Evolutionary conservation across 2,888 invertebrate genomes (phyloP), one percentile per base, ranked within the genome.

Genomic region (Leptodirus hochenwartii): DNA sequence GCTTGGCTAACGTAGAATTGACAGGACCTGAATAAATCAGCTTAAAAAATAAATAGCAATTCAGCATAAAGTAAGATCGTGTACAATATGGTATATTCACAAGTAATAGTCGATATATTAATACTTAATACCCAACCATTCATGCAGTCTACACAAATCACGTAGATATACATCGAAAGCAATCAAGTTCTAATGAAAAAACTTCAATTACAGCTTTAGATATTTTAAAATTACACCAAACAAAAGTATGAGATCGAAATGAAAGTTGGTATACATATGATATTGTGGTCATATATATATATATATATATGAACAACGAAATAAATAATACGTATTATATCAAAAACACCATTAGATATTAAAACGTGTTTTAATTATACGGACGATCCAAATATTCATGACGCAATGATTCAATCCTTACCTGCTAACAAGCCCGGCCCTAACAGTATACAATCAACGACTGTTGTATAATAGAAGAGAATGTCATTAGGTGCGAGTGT

Each of bases 151-250:
- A n/a, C n/a, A n/a, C n/a, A n/a, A n/a, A n/a, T n/a, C n/a, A n/a
- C n/a, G n/a, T n/a, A n/a, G n/a, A n/a, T n/a, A n/a, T n/a, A n/a
- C 39, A 41, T 37, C 34, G 29, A 42, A 41, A 41, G 39, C 39
- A n/a, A n/a, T n/a, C n/a, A n/a, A n/a, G n/a, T n/a, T n/a, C n/a
- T n/a, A 13, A 32, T 32, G 14, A 28, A 13, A 32, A 27, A 49
- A 50, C 47, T 50, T 47, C 49, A 48, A 50, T 50, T 48, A 50
- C 50, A 49, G 47, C 50, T 44, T 39, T 36, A 42, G 37, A 40
- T 33, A 31, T 22, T 24, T 34, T 25, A 29, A 20, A 25, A 23
- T 22, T n/a, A 25, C 28, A 31, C 31, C n/a, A n/a, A n/a, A n/a
- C n/a, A 34, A 22, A 31, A 24, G 20, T 20, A 25, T 22, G 26